Conservation (phyloP, 35 echinoderm and acorn worm genomes). For the Anneissia japonica region DNA sequence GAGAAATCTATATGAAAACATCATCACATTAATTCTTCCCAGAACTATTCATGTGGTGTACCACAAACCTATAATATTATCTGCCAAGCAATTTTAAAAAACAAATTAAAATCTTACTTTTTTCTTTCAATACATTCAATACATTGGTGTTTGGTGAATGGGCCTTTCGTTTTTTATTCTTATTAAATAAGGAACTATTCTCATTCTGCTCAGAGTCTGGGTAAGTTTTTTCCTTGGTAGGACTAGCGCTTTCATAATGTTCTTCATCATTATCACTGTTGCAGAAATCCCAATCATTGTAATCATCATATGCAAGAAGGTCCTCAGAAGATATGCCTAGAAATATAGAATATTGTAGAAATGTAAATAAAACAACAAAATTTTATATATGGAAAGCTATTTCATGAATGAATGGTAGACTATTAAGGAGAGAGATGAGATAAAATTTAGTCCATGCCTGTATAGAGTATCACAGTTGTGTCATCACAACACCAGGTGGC, state of each 20-base stretch:
- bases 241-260: background rate
- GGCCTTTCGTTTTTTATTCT: background rate
- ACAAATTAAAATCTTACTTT: background rate
- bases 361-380: background rate
- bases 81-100: too few relatives aligned
- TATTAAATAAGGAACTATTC: background rate
- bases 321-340: background rate
- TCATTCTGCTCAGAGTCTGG: background rate
- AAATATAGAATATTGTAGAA: too few relatives aligned
- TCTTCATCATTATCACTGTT: background rate
- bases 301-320: background rate
- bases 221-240: background rate
- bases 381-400: too few relatives aligned
- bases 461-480: too few relatives aligned
- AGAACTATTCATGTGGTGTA: too few relatives aligned
- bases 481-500: too few relatives aligned
- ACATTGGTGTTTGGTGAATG: background rate
- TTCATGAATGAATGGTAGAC: too few relatives aligned
- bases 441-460: too few relatives aligned
- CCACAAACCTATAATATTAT: too few relatives aligned
- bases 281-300: background rate
- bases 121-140: background rate
- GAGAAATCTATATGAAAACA: too few relatives aligned
- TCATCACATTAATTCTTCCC: too few relatives aligned
- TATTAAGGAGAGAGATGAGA: too few relatives aligned